These are phyloP conservation scores for Procambarus clarkii DNA, from an alignment of 1,140 invertebrate species.

Conservation along the genomic window DNA sequence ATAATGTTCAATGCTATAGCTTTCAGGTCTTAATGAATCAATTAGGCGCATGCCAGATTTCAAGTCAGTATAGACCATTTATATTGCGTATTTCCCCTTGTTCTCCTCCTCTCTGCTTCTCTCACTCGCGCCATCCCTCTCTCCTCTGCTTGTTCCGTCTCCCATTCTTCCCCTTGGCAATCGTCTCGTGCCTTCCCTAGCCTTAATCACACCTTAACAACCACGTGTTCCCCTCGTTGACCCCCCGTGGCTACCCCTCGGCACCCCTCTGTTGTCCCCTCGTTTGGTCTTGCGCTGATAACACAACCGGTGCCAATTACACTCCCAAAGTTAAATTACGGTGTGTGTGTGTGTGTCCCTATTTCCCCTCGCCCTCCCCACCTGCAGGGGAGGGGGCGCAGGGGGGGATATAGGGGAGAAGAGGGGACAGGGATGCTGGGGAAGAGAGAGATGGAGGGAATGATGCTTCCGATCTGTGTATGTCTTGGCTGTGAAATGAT, in stretches of 20 bases:
- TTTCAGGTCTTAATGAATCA: no score
- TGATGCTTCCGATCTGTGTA: no score
- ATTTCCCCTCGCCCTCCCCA: neutral
- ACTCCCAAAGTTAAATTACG: constrained; percentile 47
- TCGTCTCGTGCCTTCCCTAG: no score
- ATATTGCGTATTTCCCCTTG: neutral
- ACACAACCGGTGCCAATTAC: constrained; percentile 56
- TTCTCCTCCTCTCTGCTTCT: no score
- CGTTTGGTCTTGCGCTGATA: constrained; percentile 1
- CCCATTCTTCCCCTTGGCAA: no score
- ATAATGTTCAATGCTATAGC: no score
- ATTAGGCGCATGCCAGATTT: no score
- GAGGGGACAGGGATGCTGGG: neutral
- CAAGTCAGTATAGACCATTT: neutral
- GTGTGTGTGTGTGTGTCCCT: constrained; percentile 23
- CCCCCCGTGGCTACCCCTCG: neutral
- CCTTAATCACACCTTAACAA: no score
- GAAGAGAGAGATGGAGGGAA: neutral
- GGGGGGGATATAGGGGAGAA: neutral
- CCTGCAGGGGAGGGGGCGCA: neutral
- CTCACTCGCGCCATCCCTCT: no score
- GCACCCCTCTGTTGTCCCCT: constrained; percentile 4
- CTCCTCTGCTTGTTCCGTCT: no score
- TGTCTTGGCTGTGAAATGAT: no score
- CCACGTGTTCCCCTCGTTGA: neutral